phyloP scores from a whole-genome alignment of 2,113 vertebrate species.

The Mastomys natalensis region DNA sequence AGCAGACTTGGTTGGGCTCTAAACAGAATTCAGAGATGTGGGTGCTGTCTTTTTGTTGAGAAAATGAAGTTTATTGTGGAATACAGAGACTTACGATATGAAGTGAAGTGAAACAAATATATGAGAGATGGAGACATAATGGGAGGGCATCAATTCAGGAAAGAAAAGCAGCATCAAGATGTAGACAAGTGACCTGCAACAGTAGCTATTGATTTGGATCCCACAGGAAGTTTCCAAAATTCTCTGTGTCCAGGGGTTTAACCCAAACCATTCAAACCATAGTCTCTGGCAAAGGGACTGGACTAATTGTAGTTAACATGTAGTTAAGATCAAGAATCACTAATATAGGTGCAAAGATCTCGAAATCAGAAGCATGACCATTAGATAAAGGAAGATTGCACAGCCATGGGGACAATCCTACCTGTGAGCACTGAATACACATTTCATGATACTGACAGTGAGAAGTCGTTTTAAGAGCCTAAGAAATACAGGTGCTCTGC shows the following conservation, averaged over 20 bases:
- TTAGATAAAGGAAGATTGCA: neutral
- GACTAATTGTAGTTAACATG: neutral
- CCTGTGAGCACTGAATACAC: neutral
- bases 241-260: neutral
- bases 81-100: neutral
- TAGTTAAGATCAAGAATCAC: neutral
- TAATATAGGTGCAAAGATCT: neutral
- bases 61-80: neutral
- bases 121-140: neutral
- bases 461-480: neutral
- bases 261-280: conserved; percentile 21
- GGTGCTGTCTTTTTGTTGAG: neutral
- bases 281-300: neutral
- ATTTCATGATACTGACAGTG: neutral
- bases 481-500: neutral
- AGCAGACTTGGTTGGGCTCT: neutral
- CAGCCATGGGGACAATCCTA: neutral
- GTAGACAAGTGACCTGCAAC: neutral
- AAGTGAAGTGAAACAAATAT: neutral
- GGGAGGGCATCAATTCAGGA: neutral
- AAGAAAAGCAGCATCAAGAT: neutral
- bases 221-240: neutral
- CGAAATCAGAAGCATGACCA: neutral
- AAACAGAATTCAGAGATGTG: neutral
- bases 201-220: neutral